These are phyloP conservation scores for Rattus rattus DNA, from an alignment of 2,113 vertebrate genomes.

Conservation along the genomic window DNA sequence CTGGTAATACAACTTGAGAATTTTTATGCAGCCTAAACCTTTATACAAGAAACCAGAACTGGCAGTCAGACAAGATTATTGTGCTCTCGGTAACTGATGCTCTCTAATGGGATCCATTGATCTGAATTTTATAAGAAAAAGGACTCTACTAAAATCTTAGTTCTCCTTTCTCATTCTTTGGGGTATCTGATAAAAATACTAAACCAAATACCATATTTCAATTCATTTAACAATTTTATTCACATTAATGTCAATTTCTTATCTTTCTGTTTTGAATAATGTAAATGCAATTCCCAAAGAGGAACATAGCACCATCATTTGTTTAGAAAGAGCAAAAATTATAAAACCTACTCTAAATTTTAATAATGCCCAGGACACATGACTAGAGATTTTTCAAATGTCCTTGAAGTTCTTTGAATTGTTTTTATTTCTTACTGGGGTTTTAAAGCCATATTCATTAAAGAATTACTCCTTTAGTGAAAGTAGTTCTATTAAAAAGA, in stretches of 20 bases:
- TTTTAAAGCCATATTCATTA: background rate
- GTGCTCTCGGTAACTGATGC: background rate
- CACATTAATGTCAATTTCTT: background rate
- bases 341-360: background rate
- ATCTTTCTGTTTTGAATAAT: background rate
- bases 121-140: background rate
- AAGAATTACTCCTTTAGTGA: background rate
- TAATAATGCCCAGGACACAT: background rate
- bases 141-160: background rate
- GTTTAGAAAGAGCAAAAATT: background rate
- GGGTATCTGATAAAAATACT: background rate
- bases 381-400: background rate
- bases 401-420: background rate
- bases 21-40: background rate
- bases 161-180: background rate
- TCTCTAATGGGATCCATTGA: background rate
- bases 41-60: background rate
- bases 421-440: background rate
- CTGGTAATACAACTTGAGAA: background rate
- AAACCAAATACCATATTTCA: background rate
- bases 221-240: background rate
- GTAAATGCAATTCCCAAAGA: background rate
- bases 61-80: background rate
- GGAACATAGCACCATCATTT: background rate
- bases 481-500: background rate